These are phyloP conservation scores for Aphaenogaster rudis DNA, from an alignment of 1,140 invertebrate species.

Conservation along the genomic window DNA sequence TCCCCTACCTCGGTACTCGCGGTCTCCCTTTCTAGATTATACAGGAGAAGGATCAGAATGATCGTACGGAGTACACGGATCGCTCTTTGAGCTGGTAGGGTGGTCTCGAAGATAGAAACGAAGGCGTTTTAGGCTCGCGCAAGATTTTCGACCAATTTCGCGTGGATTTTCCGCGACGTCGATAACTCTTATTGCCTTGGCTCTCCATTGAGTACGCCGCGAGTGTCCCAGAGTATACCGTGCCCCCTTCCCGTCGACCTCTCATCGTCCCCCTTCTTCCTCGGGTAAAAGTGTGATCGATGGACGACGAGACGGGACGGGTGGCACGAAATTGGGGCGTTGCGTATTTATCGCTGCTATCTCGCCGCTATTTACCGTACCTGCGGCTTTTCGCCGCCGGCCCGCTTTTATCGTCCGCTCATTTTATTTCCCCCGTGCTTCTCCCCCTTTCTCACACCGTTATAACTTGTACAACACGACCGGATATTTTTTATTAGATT, in stretches of 20 bases:
- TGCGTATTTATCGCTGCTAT: conserved; percentile 70
- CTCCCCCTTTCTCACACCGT: conserved; percentile 21
- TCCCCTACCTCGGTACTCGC: neutral
- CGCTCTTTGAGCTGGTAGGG: neutral
- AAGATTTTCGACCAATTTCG: conserved; percentile 9
- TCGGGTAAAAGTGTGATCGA: conserved; percentile 69
- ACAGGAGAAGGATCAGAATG: neutral
- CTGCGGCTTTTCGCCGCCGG: conserved; percentile 41
- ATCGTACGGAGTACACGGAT: neutral
- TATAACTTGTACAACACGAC: conserved; percentile 33
- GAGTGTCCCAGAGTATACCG: conserved; percentile 11
- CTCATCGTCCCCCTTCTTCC: neutral
- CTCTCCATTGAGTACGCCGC: conserved; percentile 14
- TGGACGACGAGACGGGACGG: conserved; percentile 57
- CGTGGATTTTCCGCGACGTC: conserved; percentile 27
- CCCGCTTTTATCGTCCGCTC: conserved; percentile 21
- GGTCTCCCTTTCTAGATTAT: neutral
- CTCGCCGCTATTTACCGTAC: conserved; percentile 66
- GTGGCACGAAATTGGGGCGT: conserved; percentile 67
- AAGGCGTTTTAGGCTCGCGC: neutral
- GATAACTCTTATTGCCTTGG: conserved; percentile 19
- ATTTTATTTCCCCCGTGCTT: neutral
- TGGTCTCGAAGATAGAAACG: neutral
- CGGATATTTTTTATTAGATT: conserved; percentile 59
- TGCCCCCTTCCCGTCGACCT: neutral